phyloP scores from a whole-genome alignment of 2,797 vertebrate species.

The Lepilemur septentrionalis region DNA sequence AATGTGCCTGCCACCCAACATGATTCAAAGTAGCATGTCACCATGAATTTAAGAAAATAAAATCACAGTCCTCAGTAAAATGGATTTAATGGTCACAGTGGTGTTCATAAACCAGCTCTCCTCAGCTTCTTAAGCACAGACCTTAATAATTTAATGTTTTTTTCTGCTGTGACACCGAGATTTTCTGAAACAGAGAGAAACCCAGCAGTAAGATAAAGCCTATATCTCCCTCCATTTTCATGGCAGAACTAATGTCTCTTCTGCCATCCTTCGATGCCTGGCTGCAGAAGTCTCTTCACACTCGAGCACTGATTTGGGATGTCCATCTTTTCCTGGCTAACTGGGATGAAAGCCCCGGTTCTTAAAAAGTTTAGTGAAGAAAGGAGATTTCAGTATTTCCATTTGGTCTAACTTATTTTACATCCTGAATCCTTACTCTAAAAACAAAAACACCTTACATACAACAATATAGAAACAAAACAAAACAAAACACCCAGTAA shows the following conservation, averaged over 20 bases:
- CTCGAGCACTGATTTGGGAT: neutral
- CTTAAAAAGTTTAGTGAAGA: neutral
- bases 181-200: conserved; percentile 40
- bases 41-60: conserved; percentile 46
- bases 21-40: conserved; percentile 33
- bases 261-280: neutral
- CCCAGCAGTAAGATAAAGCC: neutral
- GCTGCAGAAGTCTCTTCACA: neutral
- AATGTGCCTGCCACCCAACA: neutral
- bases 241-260: neutral
- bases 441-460: neutral
- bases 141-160: conserved; percentile 37
- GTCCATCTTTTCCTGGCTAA: neutral
- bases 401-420: neutral
- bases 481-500: neutral
- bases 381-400: neutral
- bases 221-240: neutral
- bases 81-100: conserved; percentile 36
- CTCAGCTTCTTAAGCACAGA: neutral
- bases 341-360: neutral
- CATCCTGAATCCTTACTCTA: neutral
- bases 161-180: neutral
- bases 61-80: conserved; percentile 30
- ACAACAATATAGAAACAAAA: neutral
- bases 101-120: conserved; percentile 15